Evolutionary conservation across 1,140 invertebrate genomes (phyloP).

Genomic region (Euura lappo): DNA sequence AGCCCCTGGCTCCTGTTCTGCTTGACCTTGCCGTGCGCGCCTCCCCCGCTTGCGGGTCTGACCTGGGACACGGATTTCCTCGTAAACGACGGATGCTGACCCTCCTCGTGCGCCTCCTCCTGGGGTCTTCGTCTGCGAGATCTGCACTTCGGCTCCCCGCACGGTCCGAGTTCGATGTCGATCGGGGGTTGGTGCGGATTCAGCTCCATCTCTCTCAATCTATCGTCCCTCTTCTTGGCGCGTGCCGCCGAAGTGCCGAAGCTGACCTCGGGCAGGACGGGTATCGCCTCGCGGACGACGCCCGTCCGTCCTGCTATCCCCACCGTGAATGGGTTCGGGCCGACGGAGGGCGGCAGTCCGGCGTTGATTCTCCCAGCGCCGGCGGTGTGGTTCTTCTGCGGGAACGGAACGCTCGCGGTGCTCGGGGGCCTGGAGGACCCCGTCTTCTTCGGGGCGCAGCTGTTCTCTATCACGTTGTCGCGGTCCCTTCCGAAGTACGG

Average conservation of each 20-base stretch:
- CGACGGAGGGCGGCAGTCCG: conserved; percentile 9
- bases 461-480: neutral
- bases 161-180: conserved; percentile 36
- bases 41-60: neutral
- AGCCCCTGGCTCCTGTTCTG: neutral
- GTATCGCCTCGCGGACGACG: conserved; percentile 38
- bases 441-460: conserved; percentile 14
- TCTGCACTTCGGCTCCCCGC: conserved; percentile 44
- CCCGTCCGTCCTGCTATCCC: conserved; percentile 32
- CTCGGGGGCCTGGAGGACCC: conserved; percentile 37
- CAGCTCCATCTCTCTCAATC: conserved; percentile 26
- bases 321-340: conserved; percentile 21
- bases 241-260: conserved; percentile 8
- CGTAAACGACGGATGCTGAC: neutral
- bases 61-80: neutral
- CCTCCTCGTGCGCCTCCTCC: conserved; percentile 15
- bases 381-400: conserved; percentile 26
- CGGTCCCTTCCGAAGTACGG: conserved; percentile 42
- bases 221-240: conserved; percentile 35
- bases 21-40: neutral
- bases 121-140: conserved; percentile 22
- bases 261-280: conserved; percentile 24
- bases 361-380: neutral
- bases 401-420: conserved; percentile 49
- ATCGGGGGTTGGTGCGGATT: neutral